Percentiles rank a stretch among this genome's conserved stretches.
phyloP scores from a whole-genome alignment of 64 coral and sea anemone genomes.

The Catalaphyllia jardinei region DNA sequence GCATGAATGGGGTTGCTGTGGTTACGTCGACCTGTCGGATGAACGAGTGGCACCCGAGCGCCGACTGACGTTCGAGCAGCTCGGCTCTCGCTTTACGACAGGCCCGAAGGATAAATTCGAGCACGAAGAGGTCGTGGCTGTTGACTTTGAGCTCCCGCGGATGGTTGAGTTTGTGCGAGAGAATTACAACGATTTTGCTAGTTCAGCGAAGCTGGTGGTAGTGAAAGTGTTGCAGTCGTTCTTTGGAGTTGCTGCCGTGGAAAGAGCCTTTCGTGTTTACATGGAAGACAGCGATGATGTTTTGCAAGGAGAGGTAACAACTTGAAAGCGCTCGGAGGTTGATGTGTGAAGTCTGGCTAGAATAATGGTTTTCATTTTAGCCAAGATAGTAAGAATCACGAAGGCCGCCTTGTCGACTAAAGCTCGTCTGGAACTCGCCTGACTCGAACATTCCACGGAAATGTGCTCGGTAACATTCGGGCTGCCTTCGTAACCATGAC shows the following conservation, averaged over 20 bases:
- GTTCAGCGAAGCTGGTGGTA: conserved; percentile 89
- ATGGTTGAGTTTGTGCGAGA: conserved; percentile 96
- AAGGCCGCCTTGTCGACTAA: no score
- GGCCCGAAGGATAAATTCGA: conserved; percentile 96
- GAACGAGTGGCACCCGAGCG: conserved; percentile 71
- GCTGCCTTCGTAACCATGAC: no score
- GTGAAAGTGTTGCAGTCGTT: conserved; percentile 98
- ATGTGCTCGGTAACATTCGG: no score
- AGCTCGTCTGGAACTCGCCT: no score
- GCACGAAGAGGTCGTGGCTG: conserved; percentile 88
- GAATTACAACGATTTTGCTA: conserved; percentile 92
- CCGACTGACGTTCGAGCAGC: conserved; percentile 73
- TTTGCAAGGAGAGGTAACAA: neutral
- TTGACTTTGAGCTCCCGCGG: conserved; percentile 75
- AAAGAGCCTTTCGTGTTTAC: conserved; percentile 66
- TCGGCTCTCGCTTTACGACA: conserved; percentile 82
- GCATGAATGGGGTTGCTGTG: conserved; percentile 97
- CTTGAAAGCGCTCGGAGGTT: neutral
- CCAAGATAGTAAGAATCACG: no score
- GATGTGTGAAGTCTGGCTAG: neutral
- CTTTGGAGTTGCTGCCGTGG: conserved; percentile 83
- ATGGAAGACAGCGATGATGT: conserved; percentile 10
- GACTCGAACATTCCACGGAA: no score
- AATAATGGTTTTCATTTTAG: no score
- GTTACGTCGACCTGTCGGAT: conserved; percentile 94